Percentiles rank a stretch among this genome's conserved stretches.
These are phyloP conservation scores for Margarornis squamiger DNA, from an alignment of 2,797 vertebrate genomes.

Conservation along the genomic window DNA sequence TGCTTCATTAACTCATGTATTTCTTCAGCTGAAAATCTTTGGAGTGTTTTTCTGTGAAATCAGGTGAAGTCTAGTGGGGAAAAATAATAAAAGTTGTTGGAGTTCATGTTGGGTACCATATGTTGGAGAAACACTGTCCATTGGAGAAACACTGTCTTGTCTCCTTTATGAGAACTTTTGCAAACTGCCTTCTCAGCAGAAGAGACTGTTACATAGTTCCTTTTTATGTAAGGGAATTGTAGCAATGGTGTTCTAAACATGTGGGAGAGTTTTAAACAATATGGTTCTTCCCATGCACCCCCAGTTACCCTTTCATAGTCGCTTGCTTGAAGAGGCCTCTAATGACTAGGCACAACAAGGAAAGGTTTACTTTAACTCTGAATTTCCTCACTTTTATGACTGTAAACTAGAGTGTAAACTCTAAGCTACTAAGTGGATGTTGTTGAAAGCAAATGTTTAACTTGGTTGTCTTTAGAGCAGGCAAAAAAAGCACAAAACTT, in stretches of 20 bases:
- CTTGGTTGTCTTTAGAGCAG: neutral
- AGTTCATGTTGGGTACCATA: neutral
- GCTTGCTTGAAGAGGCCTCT: neutral
- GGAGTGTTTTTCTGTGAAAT: neutral
- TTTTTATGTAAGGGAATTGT: neutral
- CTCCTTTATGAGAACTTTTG: neutral
- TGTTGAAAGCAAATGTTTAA: neutral
- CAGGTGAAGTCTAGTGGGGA: neutral
- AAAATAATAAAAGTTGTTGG: neutral
- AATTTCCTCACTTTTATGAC: neutral
- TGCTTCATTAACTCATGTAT: neutral
- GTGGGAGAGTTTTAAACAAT: neutral
- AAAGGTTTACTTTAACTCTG: neutral
- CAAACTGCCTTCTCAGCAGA: neutral
- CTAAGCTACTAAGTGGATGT: neutral
- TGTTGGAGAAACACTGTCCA: neutral
- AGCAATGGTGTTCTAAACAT: neutral
- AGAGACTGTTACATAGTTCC: neutral
- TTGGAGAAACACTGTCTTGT: neutral
- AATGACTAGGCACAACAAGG: neutral
- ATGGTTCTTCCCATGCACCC: fast-evolving
- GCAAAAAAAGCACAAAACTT: neutral
- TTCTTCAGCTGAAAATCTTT: neutral
- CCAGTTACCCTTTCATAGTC: neutral
- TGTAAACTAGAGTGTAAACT: neutral